These are phyloP conservation scores for Tapirus indicus DNA, from an alignment of 2,797 vertebrate species.

Conservation along the genomic window DNA sequence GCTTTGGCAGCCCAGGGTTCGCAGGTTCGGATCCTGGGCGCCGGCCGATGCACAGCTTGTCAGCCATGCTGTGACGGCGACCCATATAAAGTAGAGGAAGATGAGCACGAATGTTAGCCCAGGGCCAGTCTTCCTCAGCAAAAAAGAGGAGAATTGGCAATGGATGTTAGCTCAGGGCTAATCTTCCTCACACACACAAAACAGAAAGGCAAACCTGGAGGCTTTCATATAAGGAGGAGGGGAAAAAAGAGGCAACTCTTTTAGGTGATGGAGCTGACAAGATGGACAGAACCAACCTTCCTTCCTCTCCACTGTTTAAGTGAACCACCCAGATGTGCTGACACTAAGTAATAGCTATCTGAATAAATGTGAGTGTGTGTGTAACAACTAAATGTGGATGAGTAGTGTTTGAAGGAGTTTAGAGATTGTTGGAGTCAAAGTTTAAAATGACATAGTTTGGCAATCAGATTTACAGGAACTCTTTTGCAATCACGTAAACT, in stretches of 20 bases:
- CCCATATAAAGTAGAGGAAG: too few species aligned
- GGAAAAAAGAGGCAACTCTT: not conserved
- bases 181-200: too few species aligned
- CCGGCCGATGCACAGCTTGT: too few species aligned
- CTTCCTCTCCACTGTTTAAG: not conserved
- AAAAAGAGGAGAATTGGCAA: too few species aligned
- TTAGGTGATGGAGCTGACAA: not conserved
- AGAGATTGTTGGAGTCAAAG: not conserved
- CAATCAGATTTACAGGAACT: not conserved
- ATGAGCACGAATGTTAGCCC: too few species aligned
- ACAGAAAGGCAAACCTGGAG: not conserved
- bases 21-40: too few species aligned
- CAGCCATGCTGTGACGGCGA: too few species aligned
- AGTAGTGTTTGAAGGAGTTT: not conserved
- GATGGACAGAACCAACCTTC: not conserved
- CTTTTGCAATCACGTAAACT: not conserved
- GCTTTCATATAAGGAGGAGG: not conserved
- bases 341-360: not conserved
- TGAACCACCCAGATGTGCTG: not conserved
- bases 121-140: too few species aligned
- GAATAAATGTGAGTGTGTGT: not conserved
- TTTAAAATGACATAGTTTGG: constrained; percentile 13
- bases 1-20: too few species aligned
- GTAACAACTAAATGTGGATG: not conserved
- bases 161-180: too few species aligned